Evolutionary conservation across 2,888 invertebrate genomes (phyloP).

Genomic region (Dryomyza anilis): DNA sequence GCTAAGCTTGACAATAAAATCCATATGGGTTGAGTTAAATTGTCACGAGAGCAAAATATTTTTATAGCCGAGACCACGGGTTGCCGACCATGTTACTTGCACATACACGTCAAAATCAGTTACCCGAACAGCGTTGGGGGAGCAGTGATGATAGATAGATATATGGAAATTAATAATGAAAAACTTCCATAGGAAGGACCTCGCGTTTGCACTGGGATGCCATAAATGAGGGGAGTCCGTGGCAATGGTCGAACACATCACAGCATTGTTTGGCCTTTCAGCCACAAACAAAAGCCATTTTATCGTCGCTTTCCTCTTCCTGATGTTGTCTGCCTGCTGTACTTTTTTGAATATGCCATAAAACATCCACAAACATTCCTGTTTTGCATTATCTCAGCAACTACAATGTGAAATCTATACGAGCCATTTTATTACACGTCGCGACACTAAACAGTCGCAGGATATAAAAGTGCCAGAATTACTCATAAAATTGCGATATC

Average conservation of each 20-base stretch:
- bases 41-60: too few species aligned
- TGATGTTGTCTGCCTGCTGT: neutral
- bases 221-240: neutral
- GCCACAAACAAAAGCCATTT: neutral
- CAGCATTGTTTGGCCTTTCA: too few species aligned
- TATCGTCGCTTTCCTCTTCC: neutral
- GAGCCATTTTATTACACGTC: slow-evolving; percentile 30
- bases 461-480: slow-evolving; percentile 33
- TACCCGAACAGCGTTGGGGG: neutral
- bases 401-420: slow-evolving; percentile 30
- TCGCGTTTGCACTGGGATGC: neutral
- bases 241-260: neutral
- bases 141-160: slow-evolving; percentile 46
- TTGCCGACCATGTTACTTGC: too few species aligned
- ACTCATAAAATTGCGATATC: slow-evolving; percentile 53
- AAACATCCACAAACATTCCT: too few species aligned
- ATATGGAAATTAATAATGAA: slow-evolving; percentile 54
- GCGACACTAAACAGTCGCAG: slow-evolving; percentile 13
- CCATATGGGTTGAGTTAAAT: slow-evolving; percentile 3
- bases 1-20: slow-evolving; percentile 8
- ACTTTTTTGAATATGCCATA: slow-evolving; percentile 6
- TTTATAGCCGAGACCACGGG: too few species aligned
- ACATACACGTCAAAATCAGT: slow-evolving; percentile 1
- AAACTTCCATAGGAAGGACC: slow-evolving; percentile 31
- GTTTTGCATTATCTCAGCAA: slow-evolving; percentile 27